Evolutionary conservation across 2,113 vertebrate species (phyloP).

Genomic region (Furnarius figulus): DNA sequence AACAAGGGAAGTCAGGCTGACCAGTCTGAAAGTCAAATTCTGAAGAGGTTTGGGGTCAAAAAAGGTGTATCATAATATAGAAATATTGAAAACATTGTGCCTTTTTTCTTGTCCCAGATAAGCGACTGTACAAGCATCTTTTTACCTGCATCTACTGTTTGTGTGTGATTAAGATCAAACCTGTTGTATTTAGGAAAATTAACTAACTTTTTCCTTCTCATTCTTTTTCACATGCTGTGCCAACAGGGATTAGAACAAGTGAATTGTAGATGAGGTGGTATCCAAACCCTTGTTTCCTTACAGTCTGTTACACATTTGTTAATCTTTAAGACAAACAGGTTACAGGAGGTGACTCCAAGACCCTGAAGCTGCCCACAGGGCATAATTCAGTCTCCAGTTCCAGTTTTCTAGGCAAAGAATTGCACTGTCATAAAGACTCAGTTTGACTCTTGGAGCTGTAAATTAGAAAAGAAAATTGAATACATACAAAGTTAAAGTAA

Average conservation of each 20-base stretch:
- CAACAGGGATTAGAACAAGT: neutral
- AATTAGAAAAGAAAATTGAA: slow-evolving; percentile 34
- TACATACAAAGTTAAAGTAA: neutral
- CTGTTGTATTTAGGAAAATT: neutral
- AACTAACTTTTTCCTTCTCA: neutral
- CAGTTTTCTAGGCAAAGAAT: neutral
- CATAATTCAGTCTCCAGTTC: neutral
- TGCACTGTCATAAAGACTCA: neutral
- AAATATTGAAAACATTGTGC: neutral
- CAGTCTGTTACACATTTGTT: neutral
- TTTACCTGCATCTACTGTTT: neutral
- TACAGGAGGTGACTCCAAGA: neutral
- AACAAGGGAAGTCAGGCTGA: neutral
- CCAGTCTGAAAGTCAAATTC: neutral
- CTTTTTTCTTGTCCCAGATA: neutral
- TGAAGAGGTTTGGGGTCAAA: neutral
- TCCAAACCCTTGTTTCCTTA: neutral
- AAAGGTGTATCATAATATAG: neutral
- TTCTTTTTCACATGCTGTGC: neutral
- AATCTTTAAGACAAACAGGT: neutral
- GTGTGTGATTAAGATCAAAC: neutral
- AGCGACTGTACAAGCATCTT: neutral
- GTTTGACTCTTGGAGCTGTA: neutral
- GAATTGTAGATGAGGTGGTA: neutral
- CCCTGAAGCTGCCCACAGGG: neutral